Percentiles rank a stretch among this genome's conserved stretches.
Conservation (phyloP, 2,113 vertebrate species). For the Megalops atlanticus region DNA sequence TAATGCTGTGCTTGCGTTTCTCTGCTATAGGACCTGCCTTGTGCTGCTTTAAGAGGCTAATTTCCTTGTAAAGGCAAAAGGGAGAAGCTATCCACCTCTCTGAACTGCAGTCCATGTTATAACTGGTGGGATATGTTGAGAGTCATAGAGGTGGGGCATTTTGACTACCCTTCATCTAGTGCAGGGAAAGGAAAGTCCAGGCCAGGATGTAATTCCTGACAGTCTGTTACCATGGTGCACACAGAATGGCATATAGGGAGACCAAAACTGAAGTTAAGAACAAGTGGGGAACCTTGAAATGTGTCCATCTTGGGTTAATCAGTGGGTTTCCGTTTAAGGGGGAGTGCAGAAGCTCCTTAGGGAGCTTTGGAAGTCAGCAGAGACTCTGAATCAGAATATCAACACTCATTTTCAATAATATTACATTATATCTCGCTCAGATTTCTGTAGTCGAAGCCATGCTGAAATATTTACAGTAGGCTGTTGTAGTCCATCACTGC, state of each 20-base stretch:
- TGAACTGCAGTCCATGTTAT: background rate
- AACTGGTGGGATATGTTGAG: background rate
- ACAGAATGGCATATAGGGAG: background rate
- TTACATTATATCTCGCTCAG: too few relatives aligned
- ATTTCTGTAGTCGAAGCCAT: too few relatives aligned
- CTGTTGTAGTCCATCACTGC: too few relatives aligned
- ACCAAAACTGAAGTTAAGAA: too few relatives aligned
- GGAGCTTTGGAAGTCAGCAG: background rate
- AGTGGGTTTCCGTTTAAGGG: background rate
- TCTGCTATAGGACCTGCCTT: background rate
- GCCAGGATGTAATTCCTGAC: background rate
- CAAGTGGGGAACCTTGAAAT: too few relatives aligned
- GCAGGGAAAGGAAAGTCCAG: background rate
- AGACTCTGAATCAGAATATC: background rate
- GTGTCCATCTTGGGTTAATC: background rate
- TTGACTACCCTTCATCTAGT: background rate
- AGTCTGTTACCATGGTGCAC: background rate
- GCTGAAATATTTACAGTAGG: too few relatives aligned
- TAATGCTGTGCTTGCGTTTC: background rate
- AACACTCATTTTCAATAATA: too few relatives aligned
- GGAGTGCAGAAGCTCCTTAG: background rate
- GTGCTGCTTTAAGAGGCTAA: background rate
- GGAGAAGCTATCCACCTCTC: background rate
- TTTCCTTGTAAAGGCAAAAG: background rate
- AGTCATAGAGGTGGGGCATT: background rate